These are phyloP conservation scores for Spermophilus dauricus DNA, from an alignment of 2,113 vertebrate genomes.

Conservation along the genomic window DNA sequence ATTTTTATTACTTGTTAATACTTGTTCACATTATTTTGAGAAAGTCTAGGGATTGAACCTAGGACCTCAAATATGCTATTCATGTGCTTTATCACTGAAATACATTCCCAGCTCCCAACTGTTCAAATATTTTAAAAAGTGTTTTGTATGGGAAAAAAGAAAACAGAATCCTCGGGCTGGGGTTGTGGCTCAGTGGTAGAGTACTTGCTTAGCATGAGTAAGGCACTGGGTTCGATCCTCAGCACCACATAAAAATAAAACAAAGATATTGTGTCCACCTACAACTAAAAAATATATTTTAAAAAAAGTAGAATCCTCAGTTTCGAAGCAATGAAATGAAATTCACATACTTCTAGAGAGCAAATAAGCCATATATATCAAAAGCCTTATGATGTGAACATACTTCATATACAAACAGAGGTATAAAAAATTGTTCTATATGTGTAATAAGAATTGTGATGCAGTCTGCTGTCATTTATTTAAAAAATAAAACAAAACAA, in stretches of 20 bases:
- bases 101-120: background rate
- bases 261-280: too few species aligned
- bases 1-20: constrained; percentile 19
- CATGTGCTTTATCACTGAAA: background rate
- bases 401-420: too few species aligned
- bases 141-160: background rate
- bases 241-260: too few species aligned
- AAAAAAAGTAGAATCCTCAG: background rate
- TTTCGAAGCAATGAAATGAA: constrained; percentile 1
- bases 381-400: background rate
- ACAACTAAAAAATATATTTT: too few species aligned
- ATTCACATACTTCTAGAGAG: background rate
- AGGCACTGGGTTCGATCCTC: too few species aligned
- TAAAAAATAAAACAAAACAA: too few species aligned
- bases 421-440: too few species aligned
- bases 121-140: constrained; percentile 2
- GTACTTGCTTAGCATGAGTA: too few species aligned
- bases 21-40: background rate
- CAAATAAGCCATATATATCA: background rate
- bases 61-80: background rate
- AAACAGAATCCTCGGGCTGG: background rate
- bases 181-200: too few species aligned
- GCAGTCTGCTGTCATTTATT: too few species aligned
- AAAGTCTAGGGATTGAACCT: background rate
- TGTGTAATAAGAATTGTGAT: too few species aligned